A percentile compares a stretch with the other conserved stretches of the same genome.
Evolutionary conservation across 30 jellyfish, hydroid and myxozoan genomes (phyloP).

Genomic region (Phacellophora camtschatica): DNA sequence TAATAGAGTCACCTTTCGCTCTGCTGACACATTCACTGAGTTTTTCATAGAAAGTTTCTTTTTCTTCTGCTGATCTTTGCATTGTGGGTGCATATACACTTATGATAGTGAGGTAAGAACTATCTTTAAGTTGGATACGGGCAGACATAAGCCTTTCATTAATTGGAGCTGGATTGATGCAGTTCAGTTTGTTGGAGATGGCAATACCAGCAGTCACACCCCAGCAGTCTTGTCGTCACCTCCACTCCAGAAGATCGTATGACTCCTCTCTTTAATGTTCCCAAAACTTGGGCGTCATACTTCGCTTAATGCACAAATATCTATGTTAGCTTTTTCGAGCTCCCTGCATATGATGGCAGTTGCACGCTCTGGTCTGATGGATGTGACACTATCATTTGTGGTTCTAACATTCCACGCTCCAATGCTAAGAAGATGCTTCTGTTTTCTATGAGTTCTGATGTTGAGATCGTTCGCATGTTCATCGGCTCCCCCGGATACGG

Average conservation of each 20-base stretch:
- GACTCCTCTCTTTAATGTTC: conserved; percentile 26
- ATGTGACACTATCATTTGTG: conserved; percentile 39
- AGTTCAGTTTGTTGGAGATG: not conserved
- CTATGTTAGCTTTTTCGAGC: conserved; percentile 19
- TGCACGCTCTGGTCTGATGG: conserved; percentile 49
- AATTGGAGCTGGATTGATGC: not conserved
- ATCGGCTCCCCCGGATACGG: no score
- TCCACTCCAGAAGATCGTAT: conserved; percentile 66
- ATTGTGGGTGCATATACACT: conserved; percentile 56
- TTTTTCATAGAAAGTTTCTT: conserved; percentile 26
- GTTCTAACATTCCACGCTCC: conserved; percentile 53
- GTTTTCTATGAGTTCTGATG: no score
- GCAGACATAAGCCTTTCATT: conserved; percentile 20
- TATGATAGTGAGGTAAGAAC: conserved; percentile 16
- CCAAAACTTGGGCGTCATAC: conserved; percentile 41
- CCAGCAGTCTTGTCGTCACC: conserved; percentile 7
- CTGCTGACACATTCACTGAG: conserved; percentile 13
- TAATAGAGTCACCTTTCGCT: conserved; percentile 13
- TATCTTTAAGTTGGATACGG: not conserved
- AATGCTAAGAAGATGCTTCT: not conserved
- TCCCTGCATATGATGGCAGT: conserved; percentile 41
- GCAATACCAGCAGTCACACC: conserved; percentile 28
- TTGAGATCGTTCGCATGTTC: no score
- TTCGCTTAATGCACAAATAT: conserved; percentile 54
- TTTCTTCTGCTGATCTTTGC: conserved; percentile 14